Percentiles rank a stretch among this genome's conserved stretches.
Conservation (phyloP, 2,888 invertebrate genomes). For the Heliothis peltigera region DNA sequence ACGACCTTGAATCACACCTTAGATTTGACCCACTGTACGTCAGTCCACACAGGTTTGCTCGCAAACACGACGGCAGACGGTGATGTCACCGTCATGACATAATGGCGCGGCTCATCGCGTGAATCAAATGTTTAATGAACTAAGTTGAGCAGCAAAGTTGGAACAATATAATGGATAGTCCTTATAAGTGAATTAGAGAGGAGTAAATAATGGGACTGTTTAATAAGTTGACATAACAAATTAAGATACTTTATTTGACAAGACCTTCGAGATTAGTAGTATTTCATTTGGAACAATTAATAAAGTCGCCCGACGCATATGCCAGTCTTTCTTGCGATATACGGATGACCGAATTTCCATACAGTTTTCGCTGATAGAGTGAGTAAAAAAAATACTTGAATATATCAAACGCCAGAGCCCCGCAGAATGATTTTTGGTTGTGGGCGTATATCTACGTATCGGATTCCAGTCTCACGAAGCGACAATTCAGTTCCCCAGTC, state of each 20-base stretch:
- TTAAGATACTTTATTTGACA: neutral
- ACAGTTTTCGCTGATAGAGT: too few species aligned
- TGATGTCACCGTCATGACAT: slow-evolving; percentile 65
- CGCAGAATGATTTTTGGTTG: neutral
- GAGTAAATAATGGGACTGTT: neutral
- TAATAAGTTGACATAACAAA: neutral
- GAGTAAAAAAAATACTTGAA: too few species aligned
- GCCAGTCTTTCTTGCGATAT: too few species aligned
- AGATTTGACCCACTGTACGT: slow-evolving; percentile 26
- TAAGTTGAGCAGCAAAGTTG: slow-evolving; percentile 20
- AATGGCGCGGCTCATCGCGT: slow-evolving; percentile 57
- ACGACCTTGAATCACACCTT: slow-evolving; percentile 48
- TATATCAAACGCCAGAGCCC: too few species aligned
- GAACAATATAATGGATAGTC: slow-evolving; percentile 10
- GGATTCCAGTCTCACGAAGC: slow-evolving; percentile 14
- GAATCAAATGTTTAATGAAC: slow-evolving; percentile 51
- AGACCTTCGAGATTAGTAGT: neutral
- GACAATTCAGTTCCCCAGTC: slow-evolving; percentile 49
- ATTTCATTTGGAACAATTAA: neutral
- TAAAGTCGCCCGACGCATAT: too few species aligned
- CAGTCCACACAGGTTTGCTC: slow-evolving; percentile 43
- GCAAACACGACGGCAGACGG: slow-evolving; percentile 36
- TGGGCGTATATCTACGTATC: neutral
- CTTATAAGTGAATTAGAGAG: neutral
- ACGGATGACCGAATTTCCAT: too few species aligned